Evolutionary conservation across 2,797 vertebrate genomes (phyloP).

Genomic region (Aviceda leuphotes): DNA sequence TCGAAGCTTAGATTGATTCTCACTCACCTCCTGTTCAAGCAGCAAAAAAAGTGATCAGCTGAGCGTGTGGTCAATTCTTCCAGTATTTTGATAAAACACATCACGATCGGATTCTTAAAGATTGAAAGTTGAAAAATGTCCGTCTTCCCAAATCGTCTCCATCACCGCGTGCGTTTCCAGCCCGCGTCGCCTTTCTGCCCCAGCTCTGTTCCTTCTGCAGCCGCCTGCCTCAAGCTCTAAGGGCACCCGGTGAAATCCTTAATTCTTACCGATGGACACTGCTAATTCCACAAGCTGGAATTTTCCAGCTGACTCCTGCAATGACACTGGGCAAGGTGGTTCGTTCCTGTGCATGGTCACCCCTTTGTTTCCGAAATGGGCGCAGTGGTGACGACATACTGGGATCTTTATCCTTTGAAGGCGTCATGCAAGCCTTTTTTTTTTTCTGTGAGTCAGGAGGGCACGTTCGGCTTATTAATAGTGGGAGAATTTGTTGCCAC

Average conservation of each 20-base stretch:
- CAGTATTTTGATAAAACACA: not conserved
- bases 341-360: accelerated
- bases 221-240: too few relatives aligned
- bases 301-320: not conserved
- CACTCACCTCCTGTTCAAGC: not conserved
- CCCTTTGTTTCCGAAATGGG: not conserved
- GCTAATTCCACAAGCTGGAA: not conserved
- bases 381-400: accelerated
- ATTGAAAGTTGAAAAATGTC: not conserved
- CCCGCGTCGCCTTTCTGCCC: too few relatives aligned
- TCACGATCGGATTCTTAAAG: not conserved
- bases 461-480: not conserved
- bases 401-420: not conserved
- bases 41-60: not conserved
- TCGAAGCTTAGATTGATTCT: too few relatives aligned
- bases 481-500: not conserved
- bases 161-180: not conserved
- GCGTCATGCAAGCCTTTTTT: accelerated
- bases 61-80: not conserved
- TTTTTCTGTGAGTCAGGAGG: not conserved
- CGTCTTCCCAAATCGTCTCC: accelerated
- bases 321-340: accelerated
- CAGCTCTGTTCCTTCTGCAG: too few relatives aligned
- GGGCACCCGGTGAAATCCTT: not conserved
- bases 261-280: accelerated